phyloP scores from a whole-genome alignment of 2,797 vertebrate species.

The Peromyscus attwateri region DNA sequence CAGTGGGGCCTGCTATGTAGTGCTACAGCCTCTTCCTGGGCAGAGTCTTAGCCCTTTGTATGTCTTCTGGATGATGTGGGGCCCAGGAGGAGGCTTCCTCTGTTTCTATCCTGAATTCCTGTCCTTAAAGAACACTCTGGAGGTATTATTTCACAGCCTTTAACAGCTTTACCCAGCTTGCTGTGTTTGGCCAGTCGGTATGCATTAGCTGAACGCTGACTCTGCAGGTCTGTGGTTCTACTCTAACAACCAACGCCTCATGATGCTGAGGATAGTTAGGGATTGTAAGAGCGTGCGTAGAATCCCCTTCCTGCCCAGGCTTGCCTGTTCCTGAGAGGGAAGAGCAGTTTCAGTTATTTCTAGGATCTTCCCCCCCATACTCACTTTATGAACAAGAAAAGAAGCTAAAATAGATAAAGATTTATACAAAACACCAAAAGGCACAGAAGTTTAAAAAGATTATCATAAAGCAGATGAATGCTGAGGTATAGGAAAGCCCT shows the following conservation, averaged over 20 bases:
- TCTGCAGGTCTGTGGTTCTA: background rate
- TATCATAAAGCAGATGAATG: background rate
- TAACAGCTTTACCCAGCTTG: background rate
- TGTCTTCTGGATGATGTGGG: background rate
- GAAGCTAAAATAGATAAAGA: background rate
- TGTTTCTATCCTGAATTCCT: background rate
- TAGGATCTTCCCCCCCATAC: background rate
- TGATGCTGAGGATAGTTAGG: background rate
- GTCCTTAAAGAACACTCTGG: background rate
- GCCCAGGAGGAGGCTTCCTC: background rate
- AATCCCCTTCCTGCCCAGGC: background rate
- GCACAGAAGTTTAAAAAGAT: background rate
- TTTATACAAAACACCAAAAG: background rate
- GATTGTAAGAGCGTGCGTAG: background rate
- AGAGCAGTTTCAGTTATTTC: background rate
- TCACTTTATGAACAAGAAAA: slow-evolving; percentile 26
- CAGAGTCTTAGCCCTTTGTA: background rate
- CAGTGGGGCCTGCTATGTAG: background rate
- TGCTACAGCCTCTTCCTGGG: background rate
- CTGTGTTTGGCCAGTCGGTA: background rate
- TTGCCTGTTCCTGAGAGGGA: slow-evolving; percentile 23
- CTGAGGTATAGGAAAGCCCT: background rate
- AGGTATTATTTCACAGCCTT: background rate
- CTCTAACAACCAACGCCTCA: background rate
- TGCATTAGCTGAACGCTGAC: background rate